A percentile compares a stretch with the other conserved stretches of the same genome.
Conservation (phyloP, 2,797 vertebrate genomes). For the Garrulus glandarius region DNA sequence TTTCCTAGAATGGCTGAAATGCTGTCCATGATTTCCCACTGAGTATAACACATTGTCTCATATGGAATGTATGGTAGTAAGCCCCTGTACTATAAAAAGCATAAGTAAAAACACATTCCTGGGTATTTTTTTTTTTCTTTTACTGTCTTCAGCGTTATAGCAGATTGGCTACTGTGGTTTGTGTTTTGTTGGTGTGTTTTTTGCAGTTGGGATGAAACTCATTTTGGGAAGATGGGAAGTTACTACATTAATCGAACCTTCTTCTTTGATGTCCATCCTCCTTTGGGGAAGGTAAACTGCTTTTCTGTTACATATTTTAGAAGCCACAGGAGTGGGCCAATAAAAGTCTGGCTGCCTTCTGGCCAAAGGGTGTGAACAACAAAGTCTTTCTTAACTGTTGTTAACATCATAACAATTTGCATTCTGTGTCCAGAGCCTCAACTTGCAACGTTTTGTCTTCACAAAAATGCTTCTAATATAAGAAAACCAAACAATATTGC, state of each 20-base stretch:
- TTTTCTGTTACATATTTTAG: background rate
- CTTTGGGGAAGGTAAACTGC: constrained; percentile 89
- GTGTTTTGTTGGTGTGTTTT: background rate
- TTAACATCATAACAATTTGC: background rate
- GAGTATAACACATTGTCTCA: rapidly evolving
- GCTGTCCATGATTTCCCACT: background rate
- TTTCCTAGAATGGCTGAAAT: background rate
- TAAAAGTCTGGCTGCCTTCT: background rate
- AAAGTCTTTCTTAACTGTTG: background rate
- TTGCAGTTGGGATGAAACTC: constrained; percentile 97
- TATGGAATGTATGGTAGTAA: background rate
- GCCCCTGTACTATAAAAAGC: background rate
- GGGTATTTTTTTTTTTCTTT: background rate
- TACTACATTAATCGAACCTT: constrained; percentile 98
- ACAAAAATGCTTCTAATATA: background rate
- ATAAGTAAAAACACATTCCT: background rate
- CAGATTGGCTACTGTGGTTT: background rate
- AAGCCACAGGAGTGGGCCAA: background rate
- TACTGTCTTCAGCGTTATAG: background rate
- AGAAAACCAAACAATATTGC: background rate
- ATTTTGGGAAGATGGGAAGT: constrained; percentile 99
- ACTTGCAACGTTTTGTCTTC: background rate
- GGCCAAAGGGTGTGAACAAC: background rate
- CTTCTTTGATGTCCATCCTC: constrained; percentile 98
- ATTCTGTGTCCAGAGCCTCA: background rate